Evolutionary conservation across 2,888 invertebrate species (phyloP), one percentile per base, ranked within the genome.

Genomic region (Folsomia manolachei): DNA sequence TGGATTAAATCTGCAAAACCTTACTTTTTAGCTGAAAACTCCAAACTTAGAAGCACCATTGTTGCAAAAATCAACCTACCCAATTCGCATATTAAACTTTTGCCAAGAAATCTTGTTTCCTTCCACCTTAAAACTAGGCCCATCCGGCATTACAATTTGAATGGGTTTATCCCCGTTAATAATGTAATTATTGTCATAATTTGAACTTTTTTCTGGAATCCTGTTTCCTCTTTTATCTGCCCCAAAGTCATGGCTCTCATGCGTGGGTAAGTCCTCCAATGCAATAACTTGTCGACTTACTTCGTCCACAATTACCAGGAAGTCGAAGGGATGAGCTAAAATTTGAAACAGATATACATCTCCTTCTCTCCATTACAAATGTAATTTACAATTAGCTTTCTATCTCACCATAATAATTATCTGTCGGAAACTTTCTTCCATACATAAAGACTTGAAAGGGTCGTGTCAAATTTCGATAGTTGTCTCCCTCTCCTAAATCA

Each of bases 251-350:
- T 39, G 39, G 14, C 14, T 4, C 4, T 39, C 39, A 39, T 39
- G 39, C 1, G 68, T 74, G 2, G 75, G 72, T 4, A 77, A 65
- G n/a, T 77, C 63, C 1, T 72, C 71, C 26, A 75, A 69, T 0
- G 4, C 53, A 19, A 75, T 52, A 2, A 77, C 75, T 25, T 67
- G 21, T 11, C 27, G 11, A 0, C 19, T 0, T 1, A 60, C 65
- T 0, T 73, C 19, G 62, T 77, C 77, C 18, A 75, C 72, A 4
- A 66, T 26, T 2, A 51, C 69, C 1, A 69, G 39, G 60, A 77
- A 77, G 26, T 71, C 73, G 62, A 75, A 75, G 2, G 77, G 77
- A 70, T 77, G 75, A 1, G 75, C 77, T 75, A 52, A 1, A 26
- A 51, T 61, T 21, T 64, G 27, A 63, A n/a, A 18, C 2, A 63